Conservation (phyloP, 1,140 invertebrate genomes). For the Trachelipus rathkii region DNA sequence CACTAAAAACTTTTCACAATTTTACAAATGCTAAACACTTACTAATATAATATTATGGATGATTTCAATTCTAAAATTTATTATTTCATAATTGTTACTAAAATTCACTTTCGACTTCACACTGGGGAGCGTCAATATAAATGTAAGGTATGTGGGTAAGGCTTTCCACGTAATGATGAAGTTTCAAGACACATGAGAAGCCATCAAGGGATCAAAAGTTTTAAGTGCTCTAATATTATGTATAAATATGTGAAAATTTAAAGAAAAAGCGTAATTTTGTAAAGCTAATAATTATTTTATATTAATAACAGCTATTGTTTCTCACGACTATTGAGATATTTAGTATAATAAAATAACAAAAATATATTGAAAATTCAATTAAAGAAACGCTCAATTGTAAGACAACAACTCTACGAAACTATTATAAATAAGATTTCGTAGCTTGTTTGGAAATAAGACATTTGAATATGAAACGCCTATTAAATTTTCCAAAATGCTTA, state of each 20-base stretch:
- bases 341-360: background rate
- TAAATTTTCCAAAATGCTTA: too few species aligned
- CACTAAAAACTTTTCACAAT: too few species aligned
- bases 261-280: slow-evolving; percentile 39
- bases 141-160: slow-evolving; percentile 43
- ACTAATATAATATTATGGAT: too few species aligned
- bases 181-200: slow-evolving; percentile 45
- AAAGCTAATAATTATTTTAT: slow-evolving; percentile 23
- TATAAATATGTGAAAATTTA: slow-evolving; percentile 45
- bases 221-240: slow-evolving; percentile 45
- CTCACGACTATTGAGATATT: background rate
- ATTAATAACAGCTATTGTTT: slow-evolving; percentile 1
- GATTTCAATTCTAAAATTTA: slow-evolving; percentile 44
- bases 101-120: slow-evolving; percentile 46
- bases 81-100: slow-evolving; percentile 46
- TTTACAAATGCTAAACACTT: too few species aligned
- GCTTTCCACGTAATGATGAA: slow-evolving; percentile 45
- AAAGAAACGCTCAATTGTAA: too few species aligned
- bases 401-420: too few species aligned
- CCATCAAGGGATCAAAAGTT: slow-evolving; percentile 43
- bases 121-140: slow-evolving; percentile 46
- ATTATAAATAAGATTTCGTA: too few species aligned
- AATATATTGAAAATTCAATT: too few species aligned
- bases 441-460: too few species aligned
- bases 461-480: too few species aligned